These are phyloP conservation scores for Hemistola chrysoprasaria DNA, from an alignment of 2,888 invertebrate genomes.

Conservation along the genomic window DNA sequence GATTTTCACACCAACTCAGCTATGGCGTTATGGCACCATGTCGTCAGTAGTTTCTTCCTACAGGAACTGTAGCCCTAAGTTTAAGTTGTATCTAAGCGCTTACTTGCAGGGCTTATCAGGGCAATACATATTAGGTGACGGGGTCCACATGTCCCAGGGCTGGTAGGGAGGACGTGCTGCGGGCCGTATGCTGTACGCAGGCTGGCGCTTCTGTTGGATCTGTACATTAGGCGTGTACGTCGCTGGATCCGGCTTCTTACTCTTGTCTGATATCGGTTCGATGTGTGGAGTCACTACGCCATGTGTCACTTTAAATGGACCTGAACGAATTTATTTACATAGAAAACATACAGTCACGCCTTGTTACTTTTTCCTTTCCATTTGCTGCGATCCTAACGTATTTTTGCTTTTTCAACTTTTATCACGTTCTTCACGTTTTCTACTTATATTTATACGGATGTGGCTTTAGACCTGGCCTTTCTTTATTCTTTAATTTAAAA, in stretches of 20 bases:
- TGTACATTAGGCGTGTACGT: constrained; percentile 40
- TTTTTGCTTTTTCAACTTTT: no score
- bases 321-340: constrained; percentile 1
- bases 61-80: not conserved
- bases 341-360: no score
- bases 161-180: constrained; percentile 50
- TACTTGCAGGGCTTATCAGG: constrained; percentile 52
- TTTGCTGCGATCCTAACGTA: no score
- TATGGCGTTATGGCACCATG: no score
- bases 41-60: no score
- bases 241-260: constrained; percentile 55
- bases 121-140: constrained; percentile 66
- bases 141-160: constrained; percentile 62
- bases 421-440: no score
- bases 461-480: no score
- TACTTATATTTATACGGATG: no score
- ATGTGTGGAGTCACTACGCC: constrained; percentile 47
- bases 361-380: no score
- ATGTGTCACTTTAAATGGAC: constrained; percentile 34
- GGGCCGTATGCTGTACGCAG: constrained; percentile 51
- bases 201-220: constrained; percentile 42
- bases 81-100: constrained; percentile 16
- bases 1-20: no score
- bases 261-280: constrained; percentile 32
- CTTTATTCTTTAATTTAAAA: no score